phyloP scores from a whole-genome alignment of 2,113 vertebrate genomes.

The Dipodomys spectabilis region DNA sequence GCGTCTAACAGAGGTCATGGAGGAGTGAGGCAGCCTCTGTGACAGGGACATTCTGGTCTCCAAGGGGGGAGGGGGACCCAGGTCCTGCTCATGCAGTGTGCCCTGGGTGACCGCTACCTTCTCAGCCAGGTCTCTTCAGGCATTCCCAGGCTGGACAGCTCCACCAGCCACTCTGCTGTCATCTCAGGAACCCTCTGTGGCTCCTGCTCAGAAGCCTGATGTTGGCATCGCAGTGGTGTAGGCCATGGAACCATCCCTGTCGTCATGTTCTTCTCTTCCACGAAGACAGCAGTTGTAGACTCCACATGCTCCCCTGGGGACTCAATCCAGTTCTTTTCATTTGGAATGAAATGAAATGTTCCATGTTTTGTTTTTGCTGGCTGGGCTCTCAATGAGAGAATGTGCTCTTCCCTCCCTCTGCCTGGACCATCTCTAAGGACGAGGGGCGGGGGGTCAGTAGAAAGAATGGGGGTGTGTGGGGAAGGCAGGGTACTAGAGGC shows the following conservation, averaged over 20 bases:
- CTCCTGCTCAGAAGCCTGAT: neutral
- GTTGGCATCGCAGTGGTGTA: neutral
- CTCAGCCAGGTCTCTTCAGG: neutral
- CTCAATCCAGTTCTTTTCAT: slow-evolving; percentile 34
- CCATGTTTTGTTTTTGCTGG: neutral
- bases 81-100: neutral
- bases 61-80: too few relatives aligned
- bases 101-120: too few relatives aligned
- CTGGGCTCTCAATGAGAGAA: neutral
- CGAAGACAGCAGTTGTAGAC: neutral
- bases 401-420: neutral
- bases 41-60: neutral
- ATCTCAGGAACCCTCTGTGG: too few relatives aligned
- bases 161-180: too few relatives aligned
- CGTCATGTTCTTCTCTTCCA: neutral
- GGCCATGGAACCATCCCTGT: neutral
- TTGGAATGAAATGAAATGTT: slow-evolving; percentile 41
- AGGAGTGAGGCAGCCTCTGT: neutral
- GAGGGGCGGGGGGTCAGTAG: too few relatives aligned
- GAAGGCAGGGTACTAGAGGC: neutral
- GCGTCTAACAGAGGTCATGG: neutral
- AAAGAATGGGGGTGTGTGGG: neutral
- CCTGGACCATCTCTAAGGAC: neutral
- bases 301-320: neutral
- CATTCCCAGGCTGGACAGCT: neutral